A percentile compares a stretch with the other conserved stretches of the same genome.
These are phyloP conservation scores for Sycobia sp. DNA, from an alignment of 1,140 invertebrate species.

Conservation along the genomic window DNA sequence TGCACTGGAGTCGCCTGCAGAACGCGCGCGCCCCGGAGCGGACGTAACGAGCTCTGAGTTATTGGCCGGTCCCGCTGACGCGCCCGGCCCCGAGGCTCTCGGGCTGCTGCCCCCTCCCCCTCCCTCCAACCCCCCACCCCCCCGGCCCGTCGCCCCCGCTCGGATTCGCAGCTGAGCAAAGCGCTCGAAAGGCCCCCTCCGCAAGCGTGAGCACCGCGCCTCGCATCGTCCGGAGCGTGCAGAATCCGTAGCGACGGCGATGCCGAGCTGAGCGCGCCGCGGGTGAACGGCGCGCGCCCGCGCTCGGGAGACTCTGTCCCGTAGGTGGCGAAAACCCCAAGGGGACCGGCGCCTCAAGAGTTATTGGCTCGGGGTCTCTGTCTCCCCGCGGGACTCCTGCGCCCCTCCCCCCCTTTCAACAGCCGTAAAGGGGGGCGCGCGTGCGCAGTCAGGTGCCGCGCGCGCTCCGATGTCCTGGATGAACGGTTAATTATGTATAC, in stretches of 20 bases:
- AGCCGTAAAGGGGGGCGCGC: background rate
- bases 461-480: background rate
- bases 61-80: background rate
- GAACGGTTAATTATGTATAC: constrained; percentile 19
- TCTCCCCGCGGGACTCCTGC: background rate
- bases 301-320: too few species aligned
- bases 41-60: background rate
- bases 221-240: too few species aligned
- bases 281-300: background rate
- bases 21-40: too few species aligned
- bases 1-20: too few species aligned
- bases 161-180: too few species aligned
- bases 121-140: too few species aligned
- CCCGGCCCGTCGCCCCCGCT: too few species aligned
- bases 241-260: background rate
- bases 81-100: too few species aligned
- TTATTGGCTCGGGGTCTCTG: constrained; percentile 40
- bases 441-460: too few species aligned
- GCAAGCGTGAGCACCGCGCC: too few species aligned
- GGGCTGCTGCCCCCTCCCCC: too few species aligned
- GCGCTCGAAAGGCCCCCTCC: too few species aligned
- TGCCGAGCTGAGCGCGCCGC: background rate
- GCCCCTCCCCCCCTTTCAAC: background rate
- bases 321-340: constrained; percentile 50
- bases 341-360: constrained; percentile 48